phyloP scores from a whole-genome alignment of 2,113 vertebrate genomes.

The Pungitius pungitius region DNA sequence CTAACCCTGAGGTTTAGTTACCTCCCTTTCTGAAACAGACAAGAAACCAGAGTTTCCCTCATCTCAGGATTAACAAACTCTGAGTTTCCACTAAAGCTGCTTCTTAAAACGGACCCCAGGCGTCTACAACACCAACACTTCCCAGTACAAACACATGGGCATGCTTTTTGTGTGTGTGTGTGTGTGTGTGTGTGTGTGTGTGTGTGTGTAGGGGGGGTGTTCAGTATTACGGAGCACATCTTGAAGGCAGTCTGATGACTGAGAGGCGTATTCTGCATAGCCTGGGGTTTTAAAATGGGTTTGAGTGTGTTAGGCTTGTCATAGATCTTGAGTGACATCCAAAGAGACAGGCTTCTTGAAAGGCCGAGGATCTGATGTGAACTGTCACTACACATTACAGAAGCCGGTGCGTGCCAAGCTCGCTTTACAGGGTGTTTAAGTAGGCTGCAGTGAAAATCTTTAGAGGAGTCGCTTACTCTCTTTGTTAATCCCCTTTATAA shows the following conservation, averaged over 20 bases:
- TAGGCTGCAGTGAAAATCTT: conserved; percentile 38
- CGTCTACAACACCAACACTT: no score
- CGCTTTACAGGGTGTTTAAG: conserved; percentile 56
- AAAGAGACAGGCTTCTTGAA: conserved; percentile 69
- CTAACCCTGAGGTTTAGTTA: no score
- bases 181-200: no score
- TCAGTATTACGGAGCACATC: conserved; percentile 37
- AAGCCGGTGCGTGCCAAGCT: conserved; percentile 36
- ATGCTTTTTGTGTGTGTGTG: background rate
- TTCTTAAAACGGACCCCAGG: no score
- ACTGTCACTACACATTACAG: conserved; percentile 65
- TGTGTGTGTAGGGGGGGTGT: conserved; percentile 14
- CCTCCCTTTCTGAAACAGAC: no score
- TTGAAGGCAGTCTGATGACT: conserved; percentile 47
- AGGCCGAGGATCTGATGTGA: conserved; percentile 68
- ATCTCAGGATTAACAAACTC: no score
- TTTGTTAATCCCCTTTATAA: conserved; percentile 40
- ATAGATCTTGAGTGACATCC: conserved; percentile 64
- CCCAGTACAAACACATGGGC: no score
- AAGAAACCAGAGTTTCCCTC: no score
- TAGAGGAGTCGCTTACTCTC: conserved; percentile 33
- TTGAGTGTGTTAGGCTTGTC: conserved; percentile 61
- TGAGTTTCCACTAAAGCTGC: no score
- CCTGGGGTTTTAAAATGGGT: conserved; percentile 56
- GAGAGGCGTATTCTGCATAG: conserved; percentile 58